phyloP scores from a whole-genome alignment of 1,140 invertebrate species.

The Eumeta japonica region DNA sequence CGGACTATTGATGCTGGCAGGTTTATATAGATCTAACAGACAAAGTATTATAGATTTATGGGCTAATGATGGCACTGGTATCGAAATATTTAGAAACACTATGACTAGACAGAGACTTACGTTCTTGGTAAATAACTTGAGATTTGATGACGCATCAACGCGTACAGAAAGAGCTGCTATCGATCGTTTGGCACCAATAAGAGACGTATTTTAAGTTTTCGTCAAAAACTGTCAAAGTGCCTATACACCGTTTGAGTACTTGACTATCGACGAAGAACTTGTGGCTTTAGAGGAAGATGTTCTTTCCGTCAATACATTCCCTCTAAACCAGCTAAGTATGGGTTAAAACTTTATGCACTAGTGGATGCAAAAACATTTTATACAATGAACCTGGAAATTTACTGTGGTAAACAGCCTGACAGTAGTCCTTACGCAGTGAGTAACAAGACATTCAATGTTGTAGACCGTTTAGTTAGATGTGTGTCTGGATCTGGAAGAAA shows the following conservation, averaged over 20 bases:
- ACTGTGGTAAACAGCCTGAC: no score
- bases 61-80: no score
- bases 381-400: constrained; percentile 28
- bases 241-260: constrained; percentile 16
- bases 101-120: constrained; percentile 16
- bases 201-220: constrained; percentile 14
- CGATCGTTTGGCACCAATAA: constrained; percentile 13
- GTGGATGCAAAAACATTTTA: no score
- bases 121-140: constrained; percentile 10
- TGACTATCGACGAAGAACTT: constrained; percentile 37
- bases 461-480: constrained; percentile 14
- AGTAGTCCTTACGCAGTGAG: constrained; percentile 22
- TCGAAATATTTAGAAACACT: constrained; percentile 17
- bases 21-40: no score
- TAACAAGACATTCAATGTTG: constrained; percentile 21
- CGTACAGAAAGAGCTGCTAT: constrained; percentile 6
- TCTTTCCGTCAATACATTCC: no score
- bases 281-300: no score
- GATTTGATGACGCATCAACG: constrained; percentile 14
- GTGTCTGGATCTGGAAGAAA: constrained; percentile 18
- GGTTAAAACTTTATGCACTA: constrained; percentile 14
- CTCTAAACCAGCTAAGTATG: no score
- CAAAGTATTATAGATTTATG: constrained; percentile 18
- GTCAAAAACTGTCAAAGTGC: constrained; percentile 17
- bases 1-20: no score